These are phyloP conservation scores for Bolinopsis microptera DNA, from an alignment of 37 sponge, comb jelly and placozoan species.

Conservation along the genomic window DNA sequence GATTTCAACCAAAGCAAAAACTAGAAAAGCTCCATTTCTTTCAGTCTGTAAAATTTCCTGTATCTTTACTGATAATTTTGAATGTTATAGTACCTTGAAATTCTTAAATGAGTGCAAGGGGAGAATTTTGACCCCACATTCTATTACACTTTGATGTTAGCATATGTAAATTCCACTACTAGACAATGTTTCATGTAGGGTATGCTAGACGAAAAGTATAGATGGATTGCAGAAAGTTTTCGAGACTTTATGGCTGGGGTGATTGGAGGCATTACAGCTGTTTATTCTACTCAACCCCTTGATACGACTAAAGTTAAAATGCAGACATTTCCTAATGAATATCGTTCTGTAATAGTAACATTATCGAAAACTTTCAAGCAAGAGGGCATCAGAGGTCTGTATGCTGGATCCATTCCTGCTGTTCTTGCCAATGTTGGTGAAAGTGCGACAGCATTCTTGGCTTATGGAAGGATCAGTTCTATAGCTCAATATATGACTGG, in stretches of 20 bases:
- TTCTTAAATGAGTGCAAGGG: no score
- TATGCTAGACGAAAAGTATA: not conserved
- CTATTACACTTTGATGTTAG: no score
- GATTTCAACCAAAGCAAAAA: no score
- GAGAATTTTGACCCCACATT: no score
- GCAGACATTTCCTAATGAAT: slow-evolving; percentile 66
- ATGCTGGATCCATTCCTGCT: slow-evolving; percentile 69
- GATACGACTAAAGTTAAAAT: slow-evolving; percentile 78
- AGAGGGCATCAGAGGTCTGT: slow-evolving; percentile 65
- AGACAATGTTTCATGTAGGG: no score
- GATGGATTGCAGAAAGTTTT: slow-evolving; percentile 33
- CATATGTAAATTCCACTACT: no score
- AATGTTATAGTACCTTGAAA: no score
- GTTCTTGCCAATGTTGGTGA: slow-evolving; percentile 66
- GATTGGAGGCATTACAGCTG: slow-evolving; percentile 2
- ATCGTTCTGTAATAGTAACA: not conserved
- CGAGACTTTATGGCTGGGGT: slow-evolving; percentile 1
- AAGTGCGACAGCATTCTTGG: slow-evolving; percentile 68
- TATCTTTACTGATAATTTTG: no score
- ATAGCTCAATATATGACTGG: slow-evolving; percentile 5
- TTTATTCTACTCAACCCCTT: slow-evolving; percentile 70
- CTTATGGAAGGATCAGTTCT: slow-evolving; percentile 30
- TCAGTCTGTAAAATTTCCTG: no score
- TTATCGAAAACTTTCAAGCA: slow-evolving; percentile 15
- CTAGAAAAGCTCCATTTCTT: no score